Percentiles rank a stretch among this genome's conserved stretches.
These are phyloP conservation scores for Phasia obesa DNA, from an alignment of 2,888 invertebrate genomes.

Conservation along the genomic window DNA sequence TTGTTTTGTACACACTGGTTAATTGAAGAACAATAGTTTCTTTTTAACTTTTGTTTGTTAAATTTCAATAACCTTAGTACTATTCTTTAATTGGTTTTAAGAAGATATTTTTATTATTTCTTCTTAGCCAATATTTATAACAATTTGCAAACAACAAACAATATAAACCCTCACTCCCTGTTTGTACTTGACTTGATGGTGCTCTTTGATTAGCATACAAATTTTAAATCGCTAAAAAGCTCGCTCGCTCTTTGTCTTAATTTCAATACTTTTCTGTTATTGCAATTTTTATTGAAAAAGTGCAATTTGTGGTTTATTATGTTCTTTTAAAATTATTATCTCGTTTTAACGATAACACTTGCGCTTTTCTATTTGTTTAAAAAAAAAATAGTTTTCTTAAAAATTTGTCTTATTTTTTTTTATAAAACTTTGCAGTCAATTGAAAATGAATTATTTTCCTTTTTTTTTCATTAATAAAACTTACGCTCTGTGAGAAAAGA, in stretches of 20 bases:
- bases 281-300: slow-evolving; percentile 65
- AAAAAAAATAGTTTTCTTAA: background rate
- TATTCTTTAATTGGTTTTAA: slow-evolving; percentile 77
- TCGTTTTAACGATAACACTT: slow-evolving; percentile 78
- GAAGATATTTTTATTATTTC: slow-evolving; percentile 46
- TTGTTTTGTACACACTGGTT: slow-evolving; percentile 82
- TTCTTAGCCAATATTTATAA: slow-evolving; percentile 73
- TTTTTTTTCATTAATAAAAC: slow-evolving; percentile 45
- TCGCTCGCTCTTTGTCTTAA: too few species aligned
- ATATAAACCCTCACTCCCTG: slow-evolving; percentile 76
- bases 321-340: slow-evolving; percentile 73
- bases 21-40: slow-evolving; percentile 70
- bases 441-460: slow-evolving; percentile 9
- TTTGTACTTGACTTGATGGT: slow-evolving; percentile 38
- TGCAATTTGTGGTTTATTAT: slow-evolving; percentile 78
- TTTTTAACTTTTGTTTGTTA: slow-evolving; percentile 56
- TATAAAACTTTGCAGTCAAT: slow-evolving; percentile 13
- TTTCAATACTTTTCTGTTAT: too few species aligned
- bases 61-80: slow-evolving; percentile 79
- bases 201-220: slow-evolving; percentile 41
- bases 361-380: slow-evolving; percentile 67
- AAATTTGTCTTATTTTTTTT: slow-evolving; percentile 16
- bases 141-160: slow-evolving; percentile 82
- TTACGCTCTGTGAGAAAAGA: slow-evolving; percentile 64
- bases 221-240: slow-evolving; percentile 31